A percentile compares a stretch with the other conserved stretches of the same genome.
These are phyloP conservation scores for Botia kubotai DNA, from an alignment of 2,797 vertebrate species.

Conservation along the genomic window DNA sequence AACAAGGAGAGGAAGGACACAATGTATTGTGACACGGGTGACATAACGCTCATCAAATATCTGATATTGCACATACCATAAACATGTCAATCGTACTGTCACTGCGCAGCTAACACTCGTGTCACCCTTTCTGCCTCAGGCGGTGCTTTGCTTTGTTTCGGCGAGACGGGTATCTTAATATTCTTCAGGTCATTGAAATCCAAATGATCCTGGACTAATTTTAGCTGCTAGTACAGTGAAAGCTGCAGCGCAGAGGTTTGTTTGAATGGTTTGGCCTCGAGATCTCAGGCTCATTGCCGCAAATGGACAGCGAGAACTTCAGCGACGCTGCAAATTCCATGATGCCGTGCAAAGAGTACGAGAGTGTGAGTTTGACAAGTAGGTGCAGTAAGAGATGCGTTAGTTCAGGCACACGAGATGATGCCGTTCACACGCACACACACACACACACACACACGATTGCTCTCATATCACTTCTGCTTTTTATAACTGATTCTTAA, in stretches of 20 bases:
- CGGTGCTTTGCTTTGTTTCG: conserved; percentile 5
- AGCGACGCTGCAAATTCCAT: conserved; percentile 78
- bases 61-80: conserved; percentile 7
- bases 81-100: neutral
- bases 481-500: conserved; percentile 21
- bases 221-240: conserved; percentile 7
- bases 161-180: neutral
- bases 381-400: too few relatives aligned
- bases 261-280: conserved; percentile 14
- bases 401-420: too few relatives aligned
- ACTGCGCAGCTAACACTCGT: too few relatives aligned
- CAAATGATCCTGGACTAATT: conserved; percentile 17
- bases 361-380: too few relatives aligned
- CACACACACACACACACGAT: too few relatives aligned
- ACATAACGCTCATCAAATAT: conserved; percentile 17
- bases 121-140: too few relatives aligned
- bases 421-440: too few relatives aligned
- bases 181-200: conserved; percentile 29
- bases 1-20: conserved; percentile 38
- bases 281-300: neutral
- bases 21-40: conserved; percentile 2
- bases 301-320: conserved; percentile 55
- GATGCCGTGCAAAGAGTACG: conserved; percentile 71
- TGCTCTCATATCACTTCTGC: conserved; percentile 39
- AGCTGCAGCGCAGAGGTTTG: neutral